These are phyloP conservation scores for Xerus inauris DNA, from an alignment of 2,113 vertebrate genomes.

Conservation along the genomic window DNA sequence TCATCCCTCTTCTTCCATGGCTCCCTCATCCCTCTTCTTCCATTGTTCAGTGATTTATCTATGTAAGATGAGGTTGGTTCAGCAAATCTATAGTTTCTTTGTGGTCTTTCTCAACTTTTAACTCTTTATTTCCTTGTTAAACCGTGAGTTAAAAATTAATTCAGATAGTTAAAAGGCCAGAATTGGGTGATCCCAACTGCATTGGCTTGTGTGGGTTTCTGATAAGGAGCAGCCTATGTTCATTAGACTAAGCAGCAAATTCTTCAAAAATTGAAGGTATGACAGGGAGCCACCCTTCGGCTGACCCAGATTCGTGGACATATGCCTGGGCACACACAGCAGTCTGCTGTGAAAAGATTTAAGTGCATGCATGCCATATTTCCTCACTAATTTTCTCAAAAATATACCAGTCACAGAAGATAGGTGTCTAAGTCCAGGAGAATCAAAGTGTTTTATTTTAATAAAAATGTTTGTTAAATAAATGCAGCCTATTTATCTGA, in stretches of 20 bases:
- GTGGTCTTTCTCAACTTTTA: not conserved
- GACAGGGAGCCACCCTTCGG: not conserved
- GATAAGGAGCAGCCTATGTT: not conserved
- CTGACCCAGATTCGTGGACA: not conserved
- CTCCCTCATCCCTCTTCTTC: not conserved
- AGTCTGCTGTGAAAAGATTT: constrained; percentile 46
- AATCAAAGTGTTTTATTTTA: constrained; percentile 64
- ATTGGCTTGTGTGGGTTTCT: constrained; percentile 20
- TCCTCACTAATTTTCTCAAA: constrained; percentile 47
- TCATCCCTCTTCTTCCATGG: not conserved
- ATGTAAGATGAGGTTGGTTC: not conserved
- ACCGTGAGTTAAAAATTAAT: constrained; percentile 46
- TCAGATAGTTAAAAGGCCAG: constrained; percentile 5
- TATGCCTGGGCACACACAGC: not conserved
- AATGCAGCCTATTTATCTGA: constrained; percentile 56
- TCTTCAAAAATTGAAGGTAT: constrained; percentile 7
- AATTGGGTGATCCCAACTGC: not conserved
- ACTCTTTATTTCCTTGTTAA: not conserved
- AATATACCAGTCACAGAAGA: constrained; percentile 42
- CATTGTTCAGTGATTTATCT: not conserved
- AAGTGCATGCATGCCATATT: constrained; percentile 35
- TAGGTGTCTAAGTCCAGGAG: not conserved
- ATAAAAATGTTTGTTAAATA: constrained; percentile 56
- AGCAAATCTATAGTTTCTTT: not conserved
- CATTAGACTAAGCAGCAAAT: not conserved